Conservation (phyloP, 2,888 invertebrate species). For the Cecidostiba fungosa region DNA sequence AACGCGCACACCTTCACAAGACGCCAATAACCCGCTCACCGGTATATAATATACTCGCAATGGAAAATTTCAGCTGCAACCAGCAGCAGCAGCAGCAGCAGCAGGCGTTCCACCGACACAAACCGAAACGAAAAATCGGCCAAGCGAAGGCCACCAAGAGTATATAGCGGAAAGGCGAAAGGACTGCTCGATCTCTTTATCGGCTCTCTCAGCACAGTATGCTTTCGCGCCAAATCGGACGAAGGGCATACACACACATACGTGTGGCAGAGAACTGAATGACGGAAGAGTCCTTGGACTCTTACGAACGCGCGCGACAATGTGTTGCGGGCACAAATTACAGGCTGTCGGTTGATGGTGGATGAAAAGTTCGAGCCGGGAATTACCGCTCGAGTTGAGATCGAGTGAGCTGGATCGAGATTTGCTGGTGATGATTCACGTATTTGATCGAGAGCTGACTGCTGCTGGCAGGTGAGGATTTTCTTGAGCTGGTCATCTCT, state of each 20-base stretch:
- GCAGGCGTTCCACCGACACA: background rate
- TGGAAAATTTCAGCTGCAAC: slow-evolving; percentile 25
- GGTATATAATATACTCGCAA: background rate
- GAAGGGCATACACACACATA: background rate
- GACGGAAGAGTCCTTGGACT: slow-evolving; percentile 32
- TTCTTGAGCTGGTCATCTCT: too few relatives aligned
- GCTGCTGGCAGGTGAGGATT: too few relatives aligned
- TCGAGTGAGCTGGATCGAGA: background rate
- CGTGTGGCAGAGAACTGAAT: background rate
- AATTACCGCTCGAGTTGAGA: background rate
- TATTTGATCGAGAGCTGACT: too few relatives aligned
- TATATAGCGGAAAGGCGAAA: background rate
- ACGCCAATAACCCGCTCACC: too few relatives aligned
- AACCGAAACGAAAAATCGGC: slow-evolving; percentile 2
- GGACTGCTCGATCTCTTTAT: slow-evolving; percentile 30
- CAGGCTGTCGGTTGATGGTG: background rate
- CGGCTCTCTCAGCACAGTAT: background rate
- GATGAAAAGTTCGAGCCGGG: slow-evolving; percentile 9
- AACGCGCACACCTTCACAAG: too few relatives aligned
- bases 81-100: too few relatives aligned
- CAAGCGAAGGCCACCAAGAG: slow-evolving; percentile 17
- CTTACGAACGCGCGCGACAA: background rate
- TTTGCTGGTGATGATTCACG: background rate
- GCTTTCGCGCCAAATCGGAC: slow-evolving; percentile 28
- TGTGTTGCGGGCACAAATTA: slow-evolving; percentile 15